Evolutionary conservation across 2,797 vertebrate species (phyloP).

Genomic region (Lerista edwardsae): DNA sequence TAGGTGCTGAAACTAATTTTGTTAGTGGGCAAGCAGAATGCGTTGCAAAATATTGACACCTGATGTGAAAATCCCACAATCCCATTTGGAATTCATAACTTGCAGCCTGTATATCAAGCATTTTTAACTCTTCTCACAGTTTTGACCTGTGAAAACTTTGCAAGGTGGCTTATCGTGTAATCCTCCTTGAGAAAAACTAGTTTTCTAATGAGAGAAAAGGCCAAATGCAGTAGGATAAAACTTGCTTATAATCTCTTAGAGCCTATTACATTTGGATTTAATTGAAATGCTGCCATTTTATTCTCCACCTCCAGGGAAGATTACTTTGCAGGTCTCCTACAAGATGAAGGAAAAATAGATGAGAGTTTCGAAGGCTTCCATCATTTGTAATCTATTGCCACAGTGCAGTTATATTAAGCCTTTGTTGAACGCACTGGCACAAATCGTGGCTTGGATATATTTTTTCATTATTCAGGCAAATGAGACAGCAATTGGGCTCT

Average conservation of each 20-base stretch:
- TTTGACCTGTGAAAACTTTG: background rate
- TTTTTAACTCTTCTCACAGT: background rate
- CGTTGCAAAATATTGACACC: no score
- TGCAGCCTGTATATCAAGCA: accelerated
- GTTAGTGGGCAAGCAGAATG: no score
- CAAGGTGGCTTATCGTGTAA: background rate
- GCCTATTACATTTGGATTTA: conserved; percentile 18
- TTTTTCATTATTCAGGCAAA: conserved; percentile 56
- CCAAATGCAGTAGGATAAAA: conserved; percentile 20
- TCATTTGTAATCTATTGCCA: conserved; percentile 1
- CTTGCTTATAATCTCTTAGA: background rate
- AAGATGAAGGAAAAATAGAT: conserved; percentile 11
- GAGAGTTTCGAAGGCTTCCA: conserved; percentile 8
- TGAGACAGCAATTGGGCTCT: conserved; percentile 25
- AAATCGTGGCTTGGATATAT: conserved; percentile 19
- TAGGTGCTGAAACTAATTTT: no score
- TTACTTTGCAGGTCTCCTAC: background rate
- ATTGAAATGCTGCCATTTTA: background rate
- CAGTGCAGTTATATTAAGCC: background rate
- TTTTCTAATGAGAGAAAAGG: conserved; percentile 22
- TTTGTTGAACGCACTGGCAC: conserved; percentile 10
- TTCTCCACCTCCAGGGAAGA: background rate
- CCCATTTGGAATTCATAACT: conserved; percentile 3
- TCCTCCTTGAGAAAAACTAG: background rate
- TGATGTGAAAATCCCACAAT: background rate